These are phyloP conservation scores for Chironomus riparius DNA, from an alignment of 2,888 invertebrate genomes.

Conservation along the genomic window DNA sequence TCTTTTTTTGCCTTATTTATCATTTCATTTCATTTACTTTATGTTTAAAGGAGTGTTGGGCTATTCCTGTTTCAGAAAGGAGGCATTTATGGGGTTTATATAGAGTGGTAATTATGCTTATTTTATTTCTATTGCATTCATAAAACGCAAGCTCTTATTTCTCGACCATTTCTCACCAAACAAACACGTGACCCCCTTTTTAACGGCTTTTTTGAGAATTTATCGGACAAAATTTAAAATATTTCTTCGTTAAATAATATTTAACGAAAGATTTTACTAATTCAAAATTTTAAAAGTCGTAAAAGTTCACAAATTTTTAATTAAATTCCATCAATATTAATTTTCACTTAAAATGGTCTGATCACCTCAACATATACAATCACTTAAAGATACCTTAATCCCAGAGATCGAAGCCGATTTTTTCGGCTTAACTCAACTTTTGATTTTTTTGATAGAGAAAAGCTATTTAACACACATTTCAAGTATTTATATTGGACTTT, in stretches of 20 bases:
- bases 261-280: background rate
- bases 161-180: too few relatives aligned
- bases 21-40: conserved; percentile 31
- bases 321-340: too few relatives aligned
- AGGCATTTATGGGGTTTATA: conserved; percentile 52
- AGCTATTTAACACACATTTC: too few relatives aligned
- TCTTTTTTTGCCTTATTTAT: conserved; percentile 28
- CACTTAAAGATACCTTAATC: too few relatives aligned
- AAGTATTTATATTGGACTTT: too few relatives aligned
- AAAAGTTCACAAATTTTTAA: conserved; percentile 2
- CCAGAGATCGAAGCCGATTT: too few relatives aligned
- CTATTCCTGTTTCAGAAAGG: conserved; percentile 50
- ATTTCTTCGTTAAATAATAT: too few relatives aligned
- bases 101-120: conserved; percentile 46
- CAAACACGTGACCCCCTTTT: background rate
- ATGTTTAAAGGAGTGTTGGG: conserved; percentile 48
- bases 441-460: too few relatives aligned
- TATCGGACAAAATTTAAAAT: conserved; percentile 4
- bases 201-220: conserved; percentile 39
- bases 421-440: too few relatives aligned
- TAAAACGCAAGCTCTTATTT: background rate
- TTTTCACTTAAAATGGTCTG: too few relatives aligned
- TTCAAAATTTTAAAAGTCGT: background rate
- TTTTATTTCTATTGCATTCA: conserved; percentile 24
- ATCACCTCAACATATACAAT: too few relatives aligned